phyloP scores from a whole-genome alignment of 2,113 vertebrate genomes.

The Rhea pennata region DNA sequence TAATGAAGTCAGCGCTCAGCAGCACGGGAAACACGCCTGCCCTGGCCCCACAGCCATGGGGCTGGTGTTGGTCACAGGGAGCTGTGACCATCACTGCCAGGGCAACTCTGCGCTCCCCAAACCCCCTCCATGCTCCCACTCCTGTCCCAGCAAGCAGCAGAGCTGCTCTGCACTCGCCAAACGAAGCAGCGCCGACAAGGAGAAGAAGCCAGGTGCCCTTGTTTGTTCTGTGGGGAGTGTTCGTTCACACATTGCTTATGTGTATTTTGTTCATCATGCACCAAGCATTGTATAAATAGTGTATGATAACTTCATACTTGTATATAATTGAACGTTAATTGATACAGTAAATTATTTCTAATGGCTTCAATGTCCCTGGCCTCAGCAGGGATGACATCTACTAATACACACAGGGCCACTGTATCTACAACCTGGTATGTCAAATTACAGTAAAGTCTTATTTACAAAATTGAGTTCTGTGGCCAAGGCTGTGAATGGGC shows the following conservation, averaged over 20 bases:
- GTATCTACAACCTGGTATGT: neutral
- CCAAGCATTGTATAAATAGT: neutral
- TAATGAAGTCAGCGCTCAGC: neutral
- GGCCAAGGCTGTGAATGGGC: neutral
- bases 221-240: neutral
- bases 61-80: neutral
- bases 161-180: neutral
- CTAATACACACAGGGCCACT: neutral
- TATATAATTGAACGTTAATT: neutral
- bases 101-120: neutral
- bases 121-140: accelerated
- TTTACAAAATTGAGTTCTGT: neutral
- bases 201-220: neutral
- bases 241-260: neutral
- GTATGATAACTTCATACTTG: neutral
- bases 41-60: neutral
- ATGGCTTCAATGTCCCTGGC: neutral
- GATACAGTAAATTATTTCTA: neutral
- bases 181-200: accelerated
- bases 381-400: neutral
- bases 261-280: neutral
- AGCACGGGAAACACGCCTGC: accelerated
- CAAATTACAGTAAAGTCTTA: neutral
- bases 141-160: neutral
- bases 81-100: neutral